Evolutionary conservation across 2,113 vertebrate genomes (phyloP), one percentile per base, ranked within the genome.

Genomic region (Lates calcarifer): DNA sequence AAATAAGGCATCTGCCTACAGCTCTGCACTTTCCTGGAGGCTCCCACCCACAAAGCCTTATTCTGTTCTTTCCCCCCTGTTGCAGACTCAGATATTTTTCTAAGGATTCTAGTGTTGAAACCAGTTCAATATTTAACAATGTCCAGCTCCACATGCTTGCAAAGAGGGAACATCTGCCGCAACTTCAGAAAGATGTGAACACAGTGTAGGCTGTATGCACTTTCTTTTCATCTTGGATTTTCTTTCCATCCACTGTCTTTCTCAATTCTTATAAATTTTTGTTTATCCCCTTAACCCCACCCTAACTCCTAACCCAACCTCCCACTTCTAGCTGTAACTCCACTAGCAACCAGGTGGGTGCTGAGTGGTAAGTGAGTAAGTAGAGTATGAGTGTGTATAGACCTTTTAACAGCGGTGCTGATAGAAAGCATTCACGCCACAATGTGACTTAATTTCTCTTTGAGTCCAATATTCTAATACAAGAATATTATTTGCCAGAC

Each of bases 181-280:
- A 43, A 28, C 31, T n/a, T 58, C n/a, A 63, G 58, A 77, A 11
- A 49, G 49, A 70, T 60, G 39, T 49, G 20, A 43, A 55, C 33
- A 72, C 18, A 26, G 56, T 51, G n/a, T 12, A 51, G 28, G 13
- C 47, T n/a, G 6, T 31, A 13, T 22, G 17, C 14, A 35, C 15
- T 15, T 63, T 62, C 45, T 49, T 37, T 60, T 71, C 6, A 61
- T 77, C 55, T 77, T 45, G 35, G 28, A 43, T 47, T 68, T 2
- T 77, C 75, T 49, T 66, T 67, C 11, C 7, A 69, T 69, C 18
- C 6, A 75, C 33, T 51, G 31, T 57, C 41, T 62, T 62, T 37
- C 12, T 37, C 33, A 39, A 14, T 62, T 62, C 35, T 15, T 39
- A 14, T 39, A 39, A 17, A 41, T 43, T 57, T 15, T 29, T 72